Conservation (phyloP, 2,113 vertebrate species). For the Tetraodon nigroviridis region DNA sequence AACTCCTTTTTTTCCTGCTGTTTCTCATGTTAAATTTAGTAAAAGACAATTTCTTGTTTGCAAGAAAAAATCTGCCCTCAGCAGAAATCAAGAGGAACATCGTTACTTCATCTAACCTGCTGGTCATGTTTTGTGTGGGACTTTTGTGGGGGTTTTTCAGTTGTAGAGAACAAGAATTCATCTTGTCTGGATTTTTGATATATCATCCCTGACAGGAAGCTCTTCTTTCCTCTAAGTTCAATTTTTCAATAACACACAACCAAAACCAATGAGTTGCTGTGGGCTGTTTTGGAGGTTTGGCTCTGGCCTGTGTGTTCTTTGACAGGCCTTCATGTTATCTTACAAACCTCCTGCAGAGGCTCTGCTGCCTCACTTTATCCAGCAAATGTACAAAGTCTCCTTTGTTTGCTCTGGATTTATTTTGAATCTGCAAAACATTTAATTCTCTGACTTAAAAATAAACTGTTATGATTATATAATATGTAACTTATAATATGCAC, state of each 20-base stretch:
- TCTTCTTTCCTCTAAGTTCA: background rate
- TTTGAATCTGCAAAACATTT: background rate
- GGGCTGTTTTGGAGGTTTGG: background rate
- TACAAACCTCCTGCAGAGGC: background rate
- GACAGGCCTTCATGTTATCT: background rate
- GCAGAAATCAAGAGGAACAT: no score
- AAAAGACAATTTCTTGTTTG: no score
- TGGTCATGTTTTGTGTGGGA: no score
- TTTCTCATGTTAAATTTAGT: no score
- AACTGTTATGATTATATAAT: background rate
- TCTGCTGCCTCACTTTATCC: background rate
- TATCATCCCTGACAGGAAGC: background rate
- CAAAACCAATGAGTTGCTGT: background rate
- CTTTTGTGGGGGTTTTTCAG: no score
- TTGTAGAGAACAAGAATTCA: background rate
- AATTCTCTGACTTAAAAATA: background rate
- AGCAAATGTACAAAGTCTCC: background rate
- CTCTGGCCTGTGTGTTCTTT: background rate
- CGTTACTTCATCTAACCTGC: no score
- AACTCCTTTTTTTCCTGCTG: no score
- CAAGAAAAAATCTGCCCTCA: no score
- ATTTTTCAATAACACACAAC: background rate
- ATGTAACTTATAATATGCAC: background rate
- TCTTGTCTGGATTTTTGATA: background rate
- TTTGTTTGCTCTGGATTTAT: background rate